A percentile compares a stretch with the other conserved stretches of the same genome.
phyloP scores from a whole-genome alignment of 2,888 invertebrate genomes.

The Drosophila peninsularis region DNA sequence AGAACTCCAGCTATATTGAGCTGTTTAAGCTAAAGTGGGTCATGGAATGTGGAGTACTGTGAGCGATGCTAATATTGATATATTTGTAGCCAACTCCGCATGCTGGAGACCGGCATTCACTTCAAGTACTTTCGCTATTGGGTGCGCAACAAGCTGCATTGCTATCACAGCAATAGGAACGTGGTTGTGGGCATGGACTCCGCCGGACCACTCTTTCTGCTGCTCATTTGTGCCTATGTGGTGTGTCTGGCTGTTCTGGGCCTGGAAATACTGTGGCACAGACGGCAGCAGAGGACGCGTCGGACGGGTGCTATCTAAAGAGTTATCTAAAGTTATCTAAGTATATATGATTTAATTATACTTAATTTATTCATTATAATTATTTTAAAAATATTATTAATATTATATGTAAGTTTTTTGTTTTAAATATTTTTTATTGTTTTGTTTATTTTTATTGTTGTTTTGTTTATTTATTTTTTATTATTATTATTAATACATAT shows the following conservation, averaged over 20 bases:
- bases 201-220: constrained; percentile 80
- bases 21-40: constrained; percentile 59
- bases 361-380: too few relatives aligned
- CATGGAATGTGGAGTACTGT: neutral
- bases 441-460: too few relatives aligned
- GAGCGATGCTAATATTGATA: neutral
- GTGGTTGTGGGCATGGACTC: constrained; percentile 81
- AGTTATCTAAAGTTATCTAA: constrained; percentile 80
- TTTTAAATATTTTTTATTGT: too few relatives aligned
- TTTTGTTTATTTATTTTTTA: too few relatives aligned
- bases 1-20: constrained; percentile 79
- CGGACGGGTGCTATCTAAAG: too few relatives aligned
- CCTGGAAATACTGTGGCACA: constrained; percentile 70
- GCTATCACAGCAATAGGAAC: constrained; percentile 71
- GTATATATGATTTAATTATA: constrained; percentile 16
- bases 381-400: too few relatives aligned
- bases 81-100: constrained; percentile 65
- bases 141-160: constrained; percentile 73
- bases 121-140: constrained; percentile 71
- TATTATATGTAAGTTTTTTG: too few relatives aligned
- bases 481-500: too few relatives aligned
- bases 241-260: constrained; percentile 66
- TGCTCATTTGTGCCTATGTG: constrained; percentile 66
- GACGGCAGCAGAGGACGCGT: constrained; percentile 17
- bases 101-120: constrained; percentile 81